Conservation (phyloP, 1,140 invertebrate species). For the Diachasma alloeum region DNA sequence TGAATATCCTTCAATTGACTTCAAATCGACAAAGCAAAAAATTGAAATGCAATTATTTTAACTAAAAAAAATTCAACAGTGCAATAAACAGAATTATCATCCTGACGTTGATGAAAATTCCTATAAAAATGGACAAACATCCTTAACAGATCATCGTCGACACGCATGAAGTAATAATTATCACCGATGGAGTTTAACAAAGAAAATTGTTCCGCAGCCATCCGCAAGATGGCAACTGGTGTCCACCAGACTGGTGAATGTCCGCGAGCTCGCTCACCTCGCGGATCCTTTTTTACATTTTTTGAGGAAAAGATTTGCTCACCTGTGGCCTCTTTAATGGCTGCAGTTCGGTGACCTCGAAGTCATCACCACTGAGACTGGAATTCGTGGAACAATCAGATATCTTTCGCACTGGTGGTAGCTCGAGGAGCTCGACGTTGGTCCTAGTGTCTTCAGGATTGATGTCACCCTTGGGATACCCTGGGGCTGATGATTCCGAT, state of each 20-base stretch:
- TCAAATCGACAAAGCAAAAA: no score
- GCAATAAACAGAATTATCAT: no score
- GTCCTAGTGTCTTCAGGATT: slow-evolving; percentile 32
- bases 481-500: neutral
- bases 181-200: neutral
- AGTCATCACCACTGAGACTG: slow-evolving; percentile 74
- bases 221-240: neutral
- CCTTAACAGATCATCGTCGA: no score
- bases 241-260: neutral
- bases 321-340: slow-evolving; percentile 58
- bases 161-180: neutral
- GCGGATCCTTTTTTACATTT: neutral
- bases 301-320: slow-evolving; percentile 39
- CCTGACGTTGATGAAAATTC: no score
- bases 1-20: no score
- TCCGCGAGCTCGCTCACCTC: no score
- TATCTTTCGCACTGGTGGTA: slow-evolving; percentile 68
- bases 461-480: neutral
- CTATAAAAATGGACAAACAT: no score
- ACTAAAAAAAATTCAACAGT: no score
- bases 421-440: slow-evolving; percentile 67
- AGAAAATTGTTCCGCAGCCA: neutral
- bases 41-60: no score
- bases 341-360: slow-evolving; percentile 63
- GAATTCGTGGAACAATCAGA: slow-evolving; percentile 73